Evolutionary conservation across 2,888 invertebrate species (phyloP).

Genomic region (Saturnia japonica): DNA sequence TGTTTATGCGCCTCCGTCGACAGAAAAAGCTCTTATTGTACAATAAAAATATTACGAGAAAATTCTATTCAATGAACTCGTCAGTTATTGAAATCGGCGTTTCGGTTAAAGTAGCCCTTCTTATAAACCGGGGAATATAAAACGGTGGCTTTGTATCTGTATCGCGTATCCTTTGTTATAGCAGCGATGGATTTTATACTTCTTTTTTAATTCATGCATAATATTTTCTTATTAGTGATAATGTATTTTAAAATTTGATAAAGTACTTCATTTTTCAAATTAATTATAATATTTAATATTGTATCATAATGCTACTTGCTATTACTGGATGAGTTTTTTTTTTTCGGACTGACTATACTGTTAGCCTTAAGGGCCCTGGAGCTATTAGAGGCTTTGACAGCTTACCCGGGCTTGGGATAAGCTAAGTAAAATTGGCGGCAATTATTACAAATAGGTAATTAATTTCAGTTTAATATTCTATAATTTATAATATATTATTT

Average conservation of each 20-base stretch:
- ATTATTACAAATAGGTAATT: neutral
- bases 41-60: slow-evolving; percentile 80
- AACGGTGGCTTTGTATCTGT: slow-evolving; percentile 51
- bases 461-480: too few relatives aligned
- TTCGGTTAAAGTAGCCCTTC: slow-evolving; percentile 67
- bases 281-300: too few relatives aligned
- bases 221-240: neutral
- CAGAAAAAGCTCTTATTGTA: slow-evolving; percentile 70
- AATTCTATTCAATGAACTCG: slow-evolving; percentile 77
- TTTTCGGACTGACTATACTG: too few relatives aligned
- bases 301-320: too few relatives aligned
- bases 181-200: slow-evolving; percentile 48
- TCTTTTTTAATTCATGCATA: slow-evolving; percentile 19
- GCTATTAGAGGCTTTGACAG: too few relatives aligned
- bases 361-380: too few relatives aligned
- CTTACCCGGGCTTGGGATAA: too few relatives aligned
- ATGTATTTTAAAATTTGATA: neutral
- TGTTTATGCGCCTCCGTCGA: slow-evolving; percentile 59
- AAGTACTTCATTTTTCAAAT: too few relatives aligned
- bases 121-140: slow-evolving; percentile 59
- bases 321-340: too few relatives aligned
- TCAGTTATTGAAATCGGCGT: slow-evolving; percentile 76
- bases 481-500: too few relatives aligned
- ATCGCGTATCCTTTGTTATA: slow-evolving; percentile 49
- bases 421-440: neutral